These are phyloP conservation scores for Catostylus mosaicus DNA, from an alignment of 30 jellyfish, hydroid and myxozoan species.

Conservation along the genomic window DNA sequence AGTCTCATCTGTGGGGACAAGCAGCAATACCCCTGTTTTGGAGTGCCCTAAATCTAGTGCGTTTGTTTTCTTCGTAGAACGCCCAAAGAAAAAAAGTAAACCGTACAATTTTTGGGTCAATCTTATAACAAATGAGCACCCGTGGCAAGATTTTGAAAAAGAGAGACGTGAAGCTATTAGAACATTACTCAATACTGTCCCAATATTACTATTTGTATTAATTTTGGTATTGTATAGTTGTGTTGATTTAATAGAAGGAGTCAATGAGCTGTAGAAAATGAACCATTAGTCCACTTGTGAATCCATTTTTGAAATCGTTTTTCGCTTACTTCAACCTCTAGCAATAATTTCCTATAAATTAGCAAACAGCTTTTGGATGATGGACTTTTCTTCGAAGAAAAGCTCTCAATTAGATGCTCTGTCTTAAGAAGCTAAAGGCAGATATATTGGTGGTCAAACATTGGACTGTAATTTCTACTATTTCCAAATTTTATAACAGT, in stretches of 20 bases:
- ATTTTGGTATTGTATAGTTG: conserved; percentile 20
- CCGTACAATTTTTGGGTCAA: conserved; percentile 77
- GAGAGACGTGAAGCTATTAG: conserved; percentile 49
- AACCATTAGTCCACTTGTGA: not conserved
- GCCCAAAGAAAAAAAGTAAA: conserved; percentile 63
- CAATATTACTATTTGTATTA: conserved; percentile 2
- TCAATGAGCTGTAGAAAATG: not conserved
- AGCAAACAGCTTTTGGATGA: no score
- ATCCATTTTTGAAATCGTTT: not conserved
- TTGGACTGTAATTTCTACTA: no score
- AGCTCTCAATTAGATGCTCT: no score
- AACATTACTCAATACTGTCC: conserved; percentile 28
- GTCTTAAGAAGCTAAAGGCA: no score
- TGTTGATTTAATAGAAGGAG: conserved; percentile 23
- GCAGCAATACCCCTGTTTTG: no score
- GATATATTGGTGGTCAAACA: no score
- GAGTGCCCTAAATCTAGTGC: not conserved
- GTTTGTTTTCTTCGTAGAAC: conserved; percentile 58
- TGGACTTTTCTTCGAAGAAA: no score
- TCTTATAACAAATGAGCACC: conserved; percentile 65
- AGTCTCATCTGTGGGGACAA: no score
- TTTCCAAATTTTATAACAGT: no score
- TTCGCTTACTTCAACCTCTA: no score
- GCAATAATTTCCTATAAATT: no score
- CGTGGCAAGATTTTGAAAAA: conserved; percentile 61